Base-by-base conservation (phyloP, 2,797 vertebrate species). In the Micropoecilia bifurca region DNA sequence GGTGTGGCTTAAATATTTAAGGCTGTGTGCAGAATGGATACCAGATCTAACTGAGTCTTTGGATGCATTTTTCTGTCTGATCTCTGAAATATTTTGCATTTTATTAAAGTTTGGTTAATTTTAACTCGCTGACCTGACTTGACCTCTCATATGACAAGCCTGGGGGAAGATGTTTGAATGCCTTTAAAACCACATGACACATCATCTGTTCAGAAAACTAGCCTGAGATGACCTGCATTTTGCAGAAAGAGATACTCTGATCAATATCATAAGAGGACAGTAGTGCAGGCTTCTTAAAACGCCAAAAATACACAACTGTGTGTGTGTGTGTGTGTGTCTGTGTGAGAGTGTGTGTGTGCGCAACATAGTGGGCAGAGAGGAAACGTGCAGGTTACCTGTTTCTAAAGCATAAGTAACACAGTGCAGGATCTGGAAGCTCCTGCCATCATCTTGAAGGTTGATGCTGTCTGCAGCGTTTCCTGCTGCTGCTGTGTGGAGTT, bases 381-480 rank as follows among this genome's bases (percentile, higher is more conserved):
- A 63, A 63, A 63, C 28, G n/a, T 63, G 53, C n/a, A 28, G 16
- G 45, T 76, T 3, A 92, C 92, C 90, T 0, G 79, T 55, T 10
- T 74, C 28, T 45, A 79, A 79, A 36, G 78, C 82, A 4, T 85
- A 84, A 36, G 77, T 84, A 6, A 95, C 80, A 80, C 74, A 81
- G 16, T 83, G 82, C 53, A 94, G 61, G 73, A 94, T 75, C 18
- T 91, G 86, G 45, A 90, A 78, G 30, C 80, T 30, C 68, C 84
- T 82, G 55, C 81, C 85, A 68, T 87, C 79, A 39, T 81, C 91
- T 74, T 93, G 94, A 25, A 94, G 91, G 87, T 93, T 94, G 59
- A 95, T 53, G 83, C 92, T 94, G 46, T 68, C 91, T 71, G 85
- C 33, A 66, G 63, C 0, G 66, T 57, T 39, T 59, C 66, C 77